These are phyloP conservation scores for Pipistrellus kuhlii DNA, from an alignment of 2,797 vertebrate species.

Conservation along the genomic window DNA sequence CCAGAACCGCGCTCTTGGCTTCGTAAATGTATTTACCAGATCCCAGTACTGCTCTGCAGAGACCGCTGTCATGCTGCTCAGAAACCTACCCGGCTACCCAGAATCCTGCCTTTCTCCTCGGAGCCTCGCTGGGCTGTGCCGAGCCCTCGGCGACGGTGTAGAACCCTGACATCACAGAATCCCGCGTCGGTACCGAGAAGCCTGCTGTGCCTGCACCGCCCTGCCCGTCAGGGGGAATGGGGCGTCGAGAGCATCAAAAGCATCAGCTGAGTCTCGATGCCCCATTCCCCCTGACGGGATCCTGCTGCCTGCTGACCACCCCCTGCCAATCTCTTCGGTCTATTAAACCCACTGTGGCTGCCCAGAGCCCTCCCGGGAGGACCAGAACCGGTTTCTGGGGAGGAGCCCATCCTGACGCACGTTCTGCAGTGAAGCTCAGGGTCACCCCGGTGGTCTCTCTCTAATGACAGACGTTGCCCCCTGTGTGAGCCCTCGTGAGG, in stretches of 20 bases:
- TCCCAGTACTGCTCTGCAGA: background rate
- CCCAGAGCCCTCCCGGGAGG: background rate
- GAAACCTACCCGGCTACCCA: background rate
- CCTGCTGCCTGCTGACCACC: background rate
- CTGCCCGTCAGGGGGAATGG: background rate
- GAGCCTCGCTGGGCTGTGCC: background rate
- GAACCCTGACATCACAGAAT: constrained; percentile 56
- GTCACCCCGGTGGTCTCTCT: background rate
- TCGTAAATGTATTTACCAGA: background rate
- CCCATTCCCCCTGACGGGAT: background rate
- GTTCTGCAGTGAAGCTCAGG: background rate
- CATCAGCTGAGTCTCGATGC: no score
- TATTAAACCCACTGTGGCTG: background rate
- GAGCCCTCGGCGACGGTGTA: background rate
- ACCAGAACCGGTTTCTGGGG: background rate
- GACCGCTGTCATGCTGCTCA: background rate
- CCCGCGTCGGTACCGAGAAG: background rate
- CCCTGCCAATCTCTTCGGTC: background rate
- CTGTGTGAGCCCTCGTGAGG: background rate
- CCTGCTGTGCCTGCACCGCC: background rate
- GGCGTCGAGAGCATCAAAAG: accelerated
- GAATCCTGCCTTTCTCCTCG: constrained; percentile 57
- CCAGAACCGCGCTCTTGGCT: background rate
- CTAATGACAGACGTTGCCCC: background rate
- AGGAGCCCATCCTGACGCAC: no score